Conservation (phyloP, 2,797 vertebrate genomes). For the Pelodytes ibericus region DNA sequence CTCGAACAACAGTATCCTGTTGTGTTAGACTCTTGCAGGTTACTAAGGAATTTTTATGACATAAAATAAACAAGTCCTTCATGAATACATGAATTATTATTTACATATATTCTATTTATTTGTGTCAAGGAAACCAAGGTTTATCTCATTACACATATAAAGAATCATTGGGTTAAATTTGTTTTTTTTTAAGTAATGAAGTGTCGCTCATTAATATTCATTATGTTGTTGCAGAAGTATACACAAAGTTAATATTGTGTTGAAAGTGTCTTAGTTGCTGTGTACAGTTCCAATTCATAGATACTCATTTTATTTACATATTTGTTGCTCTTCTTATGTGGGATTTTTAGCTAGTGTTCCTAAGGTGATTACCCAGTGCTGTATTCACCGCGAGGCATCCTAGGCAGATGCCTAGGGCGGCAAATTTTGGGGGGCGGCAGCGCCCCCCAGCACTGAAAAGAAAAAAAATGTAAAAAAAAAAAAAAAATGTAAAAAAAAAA, state of each 20-base stretch:
- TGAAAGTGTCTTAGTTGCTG: neutral
- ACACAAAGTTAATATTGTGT: neutral
- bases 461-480: too few species aligned
- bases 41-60: neutral
- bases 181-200: neutral
- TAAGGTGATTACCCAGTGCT: too few species aligned
- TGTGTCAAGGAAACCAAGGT: neutral
- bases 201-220: neutral
- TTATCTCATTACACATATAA: neutral
- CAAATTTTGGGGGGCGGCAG: too few species aligned
- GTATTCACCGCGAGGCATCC: too few species aligned
- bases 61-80: neutral
- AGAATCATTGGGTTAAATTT: neutral
- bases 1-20: conserved; percentile 11
- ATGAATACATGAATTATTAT: neutral
- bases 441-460: too few species aligned
- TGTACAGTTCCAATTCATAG: too few species aligned
- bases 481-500: too few species aligned
- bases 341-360: too few species aligned
- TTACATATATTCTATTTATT: neutral
- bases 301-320: too few species aligned
- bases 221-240: neutral
- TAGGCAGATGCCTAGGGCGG: too few species aligned
- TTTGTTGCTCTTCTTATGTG: too few species aligned
- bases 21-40: neutral